A percentile compares a stretch with the other conserved stretches of the same genome.
Conservation (phyloP, 2,888 invertebrate species). For the Capitulum mitella region DNA sequence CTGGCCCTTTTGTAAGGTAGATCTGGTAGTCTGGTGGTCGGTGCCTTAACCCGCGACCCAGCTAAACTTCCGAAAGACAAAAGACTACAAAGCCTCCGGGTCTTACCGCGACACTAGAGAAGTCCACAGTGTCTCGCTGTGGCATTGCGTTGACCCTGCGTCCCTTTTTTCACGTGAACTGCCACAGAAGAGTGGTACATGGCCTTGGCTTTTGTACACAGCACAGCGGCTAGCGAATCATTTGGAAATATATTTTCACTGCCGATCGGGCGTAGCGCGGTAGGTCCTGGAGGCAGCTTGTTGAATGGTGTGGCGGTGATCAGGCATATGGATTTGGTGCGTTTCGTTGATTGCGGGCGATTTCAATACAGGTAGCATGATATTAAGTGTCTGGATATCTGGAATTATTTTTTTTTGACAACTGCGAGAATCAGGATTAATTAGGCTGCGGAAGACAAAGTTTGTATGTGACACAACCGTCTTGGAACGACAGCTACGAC, state of each 20-base stretch:
- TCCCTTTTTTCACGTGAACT: background rate
- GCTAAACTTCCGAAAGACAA: no score
- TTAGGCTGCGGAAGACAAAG: no score
- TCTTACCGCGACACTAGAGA: no score
- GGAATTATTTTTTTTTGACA: background rate
- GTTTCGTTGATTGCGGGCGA: background rate
- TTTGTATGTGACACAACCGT: no score
- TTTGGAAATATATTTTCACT: background rate
- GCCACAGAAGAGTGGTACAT: background rate
- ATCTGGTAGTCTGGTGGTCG: no score
- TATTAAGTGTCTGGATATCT: background rate
- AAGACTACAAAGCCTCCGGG: no score
- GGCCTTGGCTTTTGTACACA: background rate
- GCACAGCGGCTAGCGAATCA: background rate
- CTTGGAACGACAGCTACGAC: no score
- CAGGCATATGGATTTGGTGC: background rate
- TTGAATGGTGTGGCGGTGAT: background rate
- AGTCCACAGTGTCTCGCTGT: no score
- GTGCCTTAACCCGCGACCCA: background rate
- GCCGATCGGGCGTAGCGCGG: background rate
- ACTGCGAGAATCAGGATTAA: no score
- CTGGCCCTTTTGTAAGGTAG: no score
- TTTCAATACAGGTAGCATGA: conserved; percentile 5
- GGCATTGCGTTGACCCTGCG: no score
- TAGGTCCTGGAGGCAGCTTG: background rate